These are phyloP conservation scores for Drepana arcuata DNA, from an alignment of 1,140 invertebrate species.

Conservation along the genomic window DNA sequence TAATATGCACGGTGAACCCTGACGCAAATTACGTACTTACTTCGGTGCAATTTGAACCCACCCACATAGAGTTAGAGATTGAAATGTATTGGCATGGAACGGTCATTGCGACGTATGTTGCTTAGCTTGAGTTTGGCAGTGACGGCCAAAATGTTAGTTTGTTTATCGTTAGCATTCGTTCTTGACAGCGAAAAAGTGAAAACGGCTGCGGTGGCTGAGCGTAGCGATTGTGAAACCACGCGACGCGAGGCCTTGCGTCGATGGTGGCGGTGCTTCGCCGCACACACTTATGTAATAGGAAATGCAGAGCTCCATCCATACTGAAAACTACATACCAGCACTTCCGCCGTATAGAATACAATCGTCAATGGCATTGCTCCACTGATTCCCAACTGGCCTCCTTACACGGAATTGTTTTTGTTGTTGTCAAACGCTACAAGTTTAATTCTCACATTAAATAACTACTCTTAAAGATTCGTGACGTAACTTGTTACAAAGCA, in stretches of 20 bases:
- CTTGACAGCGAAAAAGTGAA: slow-evolving; percentile 72
- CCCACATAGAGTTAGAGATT: slow-evolving; percentile 24
- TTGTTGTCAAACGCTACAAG: no score
- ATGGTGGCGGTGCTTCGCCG: slow-evolving; percentile 21
- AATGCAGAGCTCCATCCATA: no score
- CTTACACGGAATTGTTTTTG: no score
- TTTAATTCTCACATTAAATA: no score
- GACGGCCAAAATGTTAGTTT: slow-evolving; percentile 65
- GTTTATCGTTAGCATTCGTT: slow-evolving; percentile 66
- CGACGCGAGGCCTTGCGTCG: slow-evolving; percentile 35
- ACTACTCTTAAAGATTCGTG: no score
- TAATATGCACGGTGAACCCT: slow-evolving; percentile 23
- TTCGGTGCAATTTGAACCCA: slow-evolving; percentile 41
- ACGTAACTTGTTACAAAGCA: no score
- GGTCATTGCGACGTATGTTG: slow-evolving; percentile 24
- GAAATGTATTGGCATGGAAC: slow-evolving; percentile 18
- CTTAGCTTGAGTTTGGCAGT: slow-evolving; percentile 28
- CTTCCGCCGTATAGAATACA: no score
- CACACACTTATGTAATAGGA: slow-evolving; percentile 30
- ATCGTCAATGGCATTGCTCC: no score
- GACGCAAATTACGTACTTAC: slow-evolving; percentile 24
- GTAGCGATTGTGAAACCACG: slow-evolving; percentile 66
- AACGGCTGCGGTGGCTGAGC: slow-evolving; percentile 53
- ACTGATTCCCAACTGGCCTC: no score
- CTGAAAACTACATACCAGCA: no score